These are phyloP conservation scores for Eurystomus glaucurus DNA, from an alignment of 2,797 vertebrate species.

Conservation along the genomic window DNA sequence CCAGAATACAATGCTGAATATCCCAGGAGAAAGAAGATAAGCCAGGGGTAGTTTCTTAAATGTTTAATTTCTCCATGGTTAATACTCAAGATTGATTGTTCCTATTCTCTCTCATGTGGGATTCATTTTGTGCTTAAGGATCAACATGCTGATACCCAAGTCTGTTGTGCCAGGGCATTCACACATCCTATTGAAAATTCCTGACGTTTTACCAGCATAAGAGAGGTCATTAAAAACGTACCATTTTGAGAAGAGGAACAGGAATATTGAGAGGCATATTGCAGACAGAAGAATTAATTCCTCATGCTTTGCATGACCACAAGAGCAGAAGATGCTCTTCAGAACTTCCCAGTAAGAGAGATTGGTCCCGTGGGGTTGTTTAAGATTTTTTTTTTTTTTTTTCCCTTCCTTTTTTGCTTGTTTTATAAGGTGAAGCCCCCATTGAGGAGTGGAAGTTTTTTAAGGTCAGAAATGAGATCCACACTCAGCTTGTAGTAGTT, in stretches of 20 bases:
- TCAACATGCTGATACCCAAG: not conserved
- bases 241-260: not conserved
- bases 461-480: constrained; percentile 33
- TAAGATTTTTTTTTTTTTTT: not conserved
- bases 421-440: not conserved
- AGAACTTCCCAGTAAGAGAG: constrained; percentile 1
- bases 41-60: not conserved
- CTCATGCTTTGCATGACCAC: not conserved
- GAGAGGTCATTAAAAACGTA: not conserved
- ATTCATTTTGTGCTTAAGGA: not conserved
- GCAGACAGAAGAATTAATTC: not conserved
- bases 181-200: not conserved
- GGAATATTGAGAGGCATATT: not conserved
- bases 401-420: not conserved
- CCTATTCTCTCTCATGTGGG: not conserved
- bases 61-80: not conserved
- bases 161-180: not conserved
- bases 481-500: not conserved
- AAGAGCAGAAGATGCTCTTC: constrained; percentile 1
- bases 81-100: not conserved
- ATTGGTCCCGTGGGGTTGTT: not conserved
- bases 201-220: not conserved
- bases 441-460: not conserved
- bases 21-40: not conserved
- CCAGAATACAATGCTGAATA: not conserved